Conservation (phyloP, 2,113 vertebrate species). For the Crotalus helleri region DNA sequence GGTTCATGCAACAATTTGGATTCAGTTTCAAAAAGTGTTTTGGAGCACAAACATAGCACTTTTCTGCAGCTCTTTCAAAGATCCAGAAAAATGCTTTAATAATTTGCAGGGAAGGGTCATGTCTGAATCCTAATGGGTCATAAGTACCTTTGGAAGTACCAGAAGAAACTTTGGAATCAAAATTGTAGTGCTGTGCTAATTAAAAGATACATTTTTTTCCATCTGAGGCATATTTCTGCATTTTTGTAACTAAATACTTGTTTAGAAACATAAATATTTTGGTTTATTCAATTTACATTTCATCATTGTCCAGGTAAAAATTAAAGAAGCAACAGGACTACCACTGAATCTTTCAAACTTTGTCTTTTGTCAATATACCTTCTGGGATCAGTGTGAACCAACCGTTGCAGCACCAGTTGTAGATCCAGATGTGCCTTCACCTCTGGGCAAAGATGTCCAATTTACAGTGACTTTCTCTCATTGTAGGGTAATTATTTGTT, state of each 20-base stretch:
- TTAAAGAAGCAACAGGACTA: conserved; percentile 92
- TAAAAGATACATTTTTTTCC: not conserved
- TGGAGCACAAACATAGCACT: not conserved
- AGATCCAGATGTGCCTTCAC: conserved; percentile 86
- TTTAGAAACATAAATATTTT: not conserved
- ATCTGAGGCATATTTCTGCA: not conserved
- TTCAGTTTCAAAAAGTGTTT: not conserved
- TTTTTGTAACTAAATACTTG: not conserved
- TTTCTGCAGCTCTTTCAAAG: not conserved
- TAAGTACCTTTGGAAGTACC: not conserved
- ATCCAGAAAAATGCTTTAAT: not conserved
- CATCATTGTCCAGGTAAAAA: conserved; percentile 81
- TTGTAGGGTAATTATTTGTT: conserved; percentile 77
- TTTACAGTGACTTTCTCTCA: conserved; percentile 91
- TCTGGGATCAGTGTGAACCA: conserved; percentile 90
- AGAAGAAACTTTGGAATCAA: not conserved
- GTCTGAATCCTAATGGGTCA: not conserved
- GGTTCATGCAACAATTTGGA: not conserved
- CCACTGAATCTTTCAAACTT: conserved; percentile 96
- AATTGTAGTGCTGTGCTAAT: not conserved
- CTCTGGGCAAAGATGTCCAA: conserved; percentile 80
- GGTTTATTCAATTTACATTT: not conserved
- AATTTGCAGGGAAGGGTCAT: not conserved
- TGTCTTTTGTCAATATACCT: conserved; percentile 96
- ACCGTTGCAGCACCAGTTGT: conserved; percentile 91